Base-by-base conservation (phyloP, 2,888 invertebrate genomes). In the Imbricaverruca yamaguchii region DNA sequence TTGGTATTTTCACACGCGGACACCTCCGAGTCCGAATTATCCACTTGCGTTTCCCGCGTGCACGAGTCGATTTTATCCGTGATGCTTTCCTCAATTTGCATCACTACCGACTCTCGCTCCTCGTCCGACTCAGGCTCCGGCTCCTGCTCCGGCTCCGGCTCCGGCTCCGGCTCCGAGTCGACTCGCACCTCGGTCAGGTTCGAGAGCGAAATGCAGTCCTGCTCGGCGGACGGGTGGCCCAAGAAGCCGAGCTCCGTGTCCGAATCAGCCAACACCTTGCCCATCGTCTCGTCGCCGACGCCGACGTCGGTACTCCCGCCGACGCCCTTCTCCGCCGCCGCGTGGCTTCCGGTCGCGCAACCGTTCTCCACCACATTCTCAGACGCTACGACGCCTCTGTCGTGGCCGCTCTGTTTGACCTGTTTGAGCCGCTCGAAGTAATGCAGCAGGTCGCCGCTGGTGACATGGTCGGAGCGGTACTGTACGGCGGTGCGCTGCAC, bases 151-250 rank as follows among this genome's bases (percentile, higher is more conserved):
- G 65, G 10, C 23, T 23, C 65, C 10, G 23, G 23, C 65, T 74
- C 74, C 25, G 10, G 13, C 18, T 74, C 74, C 13, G 69, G 6
- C 23, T 69, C 69, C 69, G 74, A 74, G 25, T 74, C 74, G 18
- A 74, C 74, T 18, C 53, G 53, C 53, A 74, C 74, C 13, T 74
- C 74, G 18, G 74, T 74, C 13, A 74, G 74, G 25, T 74, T 74
- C 39, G 74, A 74, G 13, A 74, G 74, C 74, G 74, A 74, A 18
- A 74, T 74, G 10, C 74, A 74, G 74, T 74, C 74, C 53, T 74
- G 74, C 18, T 74, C 74, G 18, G 53, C 18, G 53, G 74, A 21
- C 74, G 53, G 74, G 3, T 39, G 39, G 53, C 53, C 6, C 7
- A 21, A 39, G 8, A 6, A 11, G 10, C 15, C 18, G 1, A 18